Conservation (phyloP, 2,888 invertebrate species). For the Mesorhabditis sp. region DNA sequence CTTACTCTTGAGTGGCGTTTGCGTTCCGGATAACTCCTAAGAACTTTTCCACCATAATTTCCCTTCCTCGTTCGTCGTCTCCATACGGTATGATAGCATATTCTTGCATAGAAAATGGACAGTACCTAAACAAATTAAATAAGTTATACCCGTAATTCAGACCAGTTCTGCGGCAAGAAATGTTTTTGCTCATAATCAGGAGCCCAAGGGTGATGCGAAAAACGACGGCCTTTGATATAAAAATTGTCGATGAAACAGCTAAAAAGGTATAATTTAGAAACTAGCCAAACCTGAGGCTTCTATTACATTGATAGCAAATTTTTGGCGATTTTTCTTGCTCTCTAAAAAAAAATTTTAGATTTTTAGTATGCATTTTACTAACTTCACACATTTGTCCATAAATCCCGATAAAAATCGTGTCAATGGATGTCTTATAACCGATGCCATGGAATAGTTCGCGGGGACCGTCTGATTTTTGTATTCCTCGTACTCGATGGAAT, state of each 20-base stretch:
- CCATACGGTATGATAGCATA: background rate
- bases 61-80: background rate
- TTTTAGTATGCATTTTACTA: background rate
- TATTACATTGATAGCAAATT: background rate
- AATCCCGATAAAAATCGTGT: conserved; percentile 4
- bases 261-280: background rate
- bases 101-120: background rate
- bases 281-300: conserved; percentile 1
- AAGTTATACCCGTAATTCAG: background rate
- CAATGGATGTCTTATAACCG: background rate
- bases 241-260: conserved; percentile 2
- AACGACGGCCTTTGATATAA: background rate
- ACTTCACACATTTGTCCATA: conserved; percentile 1
- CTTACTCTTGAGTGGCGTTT: background rate
- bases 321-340: conserved; percentile 1
- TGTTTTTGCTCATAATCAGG: conserved; percentile 4
- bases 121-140: background rate
- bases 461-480: background rate
- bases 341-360: background rate
- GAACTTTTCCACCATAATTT: background rate
- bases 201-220: background rate
- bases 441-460: background rate
- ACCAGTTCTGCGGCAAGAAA: conserved; percentile 6
- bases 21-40: background rate
- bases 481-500: background rate